Conservation (phyloP, 1,140 invertebrate genomes). For the Calephelis virginiensis region DNA sequence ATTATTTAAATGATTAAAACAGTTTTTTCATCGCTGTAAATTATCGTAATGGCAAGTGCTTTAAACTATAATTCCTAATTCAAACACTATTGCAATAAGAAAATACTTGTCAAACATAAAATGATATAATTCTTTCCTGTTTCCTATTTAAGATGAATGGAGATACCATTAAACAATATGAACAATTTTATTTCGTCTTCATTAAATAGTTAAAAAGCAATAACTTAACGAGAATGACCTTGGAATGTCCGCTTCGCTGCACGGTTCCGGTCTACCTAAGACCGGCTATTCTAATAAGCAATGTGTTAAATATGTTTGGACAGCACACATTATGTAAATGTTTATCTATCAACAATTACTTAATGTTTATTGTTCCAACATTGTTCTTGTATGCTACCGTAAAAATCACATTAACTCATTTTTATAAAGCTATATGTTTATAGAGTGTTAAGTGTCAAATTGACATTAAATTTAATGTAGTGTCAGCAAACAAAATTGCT, state of each 20-base stretch:
- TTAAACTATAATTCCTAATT: too few species aligned
- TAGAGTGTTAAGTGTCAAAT: not conserved
- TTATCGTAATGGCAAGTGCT: too few species aligned
- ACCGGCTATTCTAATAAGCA: slow-evolving; percentile 37
- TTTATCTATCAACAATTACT: not conserved
- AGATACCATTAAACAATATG: too few species aligned
- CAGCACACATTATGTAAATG: not conserved
- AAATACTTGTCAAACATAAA: too few species aligned
- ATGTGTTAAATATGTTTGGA: not conserved
- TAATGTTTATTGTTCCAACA: not conserved
- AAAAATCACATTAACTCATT: not conserved
- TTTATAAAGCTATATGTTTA: not conserved
- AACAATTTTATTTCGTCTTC: too few species aligned
- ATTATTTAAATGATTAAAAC: too few species aligned
- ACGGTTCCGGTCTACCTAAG: slow-evolving; percentile 51
- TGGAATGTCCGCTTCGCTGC: slow-evolving; percentile 48
- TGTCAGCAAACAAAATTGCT: too few species aligned
- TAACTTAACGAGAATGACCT: slow-evolving; percentile 37
- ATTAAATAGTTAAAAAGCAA: not conserved
- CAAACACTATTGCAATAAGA: too few species aligned
- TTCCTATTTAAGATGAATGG: too few species aligned
- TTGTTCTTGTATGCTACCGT: not conserved
- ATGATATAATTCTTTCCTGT: too few species aligned
- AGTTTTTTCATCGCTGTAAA: too few species aligned
- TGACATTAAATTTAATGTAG: too few species aligned